A percentile compares a stretch with the other conserved stretches of the same genome.
Conservation (phyloP, 2,888 invertebrate genomes). For the Horisme vitalbata region DNA sequence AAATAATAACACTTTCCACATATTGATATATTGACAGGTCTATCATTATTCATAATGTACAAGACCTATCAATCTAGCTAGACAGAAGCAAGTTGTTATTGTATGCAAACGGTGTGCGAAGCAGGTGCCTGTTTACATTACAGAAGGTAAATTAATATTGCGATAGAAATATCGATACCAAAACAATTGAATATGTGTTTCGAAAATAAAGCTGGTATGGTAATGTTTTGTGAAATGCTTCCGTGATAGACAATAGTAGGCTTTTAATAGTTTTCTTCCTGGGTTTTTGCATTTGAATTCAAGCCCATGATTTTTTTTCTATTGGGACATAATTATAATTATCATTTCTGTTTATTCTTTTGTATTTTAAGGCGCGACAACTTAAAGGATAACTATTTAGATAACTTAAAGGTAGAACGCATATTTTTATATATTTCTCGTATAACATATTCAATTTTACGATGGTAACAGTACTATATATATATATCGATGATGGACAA, state of each 20-base stretch:
- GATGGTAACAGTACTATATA: no score
- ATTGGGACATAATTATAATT: no score
- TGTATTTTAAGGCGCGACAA: no score
- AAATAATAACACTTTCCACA: background rate
- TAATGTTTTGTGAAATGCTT: background rate
- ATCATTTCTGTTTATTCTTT: no score
- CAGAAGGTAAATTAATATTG: slow-evolving; percentile 33
- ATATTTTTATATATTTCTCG: no score
- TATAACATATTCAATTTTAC: no score
- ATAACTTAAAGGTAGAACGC: no score
- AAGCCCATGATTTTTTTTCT: background rate
- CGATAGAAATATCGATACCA: background rate
- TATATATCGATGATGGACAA: no score
- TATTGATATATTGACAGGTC: background rate
- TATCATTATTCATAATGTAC: slow-evolving; percentile 2
- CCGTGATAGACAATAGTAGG: no score
- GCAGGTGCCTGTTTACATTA: slow-evolving; percentile 33
- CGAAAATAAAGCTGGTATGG: background rate
- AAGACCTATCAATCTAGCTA: slow-evolving; percentile 15
- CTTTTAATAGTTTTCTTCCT: no score
- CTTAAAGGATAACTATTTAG: no score
- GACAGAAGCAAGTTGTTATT: slow-evolving; percentile 67
- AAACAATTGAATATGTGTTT: background rate
- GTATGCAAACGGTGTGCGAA: slow-evolving; percentile 63
- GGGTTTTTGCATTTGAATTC: no score